Evolutionary conservation across 2,797 vertebrate species (phyloP).

Genomic region (Hydrophis major): DNA sequence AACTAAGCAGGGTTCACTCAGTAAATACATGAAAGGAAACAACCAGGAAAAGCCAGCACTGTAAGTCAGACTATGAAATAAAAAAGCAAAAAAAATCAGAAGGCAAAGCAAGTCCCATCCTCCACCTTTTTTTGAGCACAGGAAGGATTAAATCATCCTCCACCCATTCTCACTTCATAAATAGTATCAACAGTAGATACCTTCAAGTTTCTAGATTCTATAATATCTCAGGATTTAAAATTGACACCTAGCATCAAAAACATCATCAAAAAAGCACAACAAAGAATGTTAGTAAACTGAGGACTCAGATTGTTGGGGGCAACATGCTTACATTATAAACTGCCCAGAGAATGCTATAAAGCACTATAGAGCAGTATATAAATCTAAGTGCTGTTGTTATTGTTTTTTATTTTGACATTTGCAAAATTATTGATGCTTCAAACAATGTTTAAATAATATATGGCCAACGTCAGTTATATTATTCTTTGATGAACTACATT

Average conservation of each 20-base stretch:
- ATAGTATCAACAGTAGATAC: no score
- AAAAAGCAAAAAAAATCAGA: background rate
- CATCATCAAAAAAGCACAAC: no score
- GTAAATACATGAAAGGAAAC: background rate
- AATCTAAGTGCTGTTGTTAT: background rate
- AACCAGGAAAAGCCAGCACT: background rate
- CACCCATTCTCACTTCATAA: background rate
- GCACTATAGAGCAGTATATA: background rate
- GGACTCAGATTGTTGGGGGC: background rate
- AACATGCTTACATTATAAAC: background rate
- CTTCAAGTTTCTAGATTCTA: no score
- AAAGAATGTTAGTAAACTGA: background rate
- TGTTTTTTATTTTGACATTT: conserved; percentile 30
- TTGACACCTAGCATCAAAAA: no score
- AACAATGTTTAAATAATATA: conserved; percentile 40
- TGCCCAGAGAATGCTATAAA: background rate
- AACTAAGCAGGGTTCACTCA: background rate
- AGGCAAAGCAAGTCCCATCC: background rate
- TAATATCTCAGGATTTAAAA: no score
- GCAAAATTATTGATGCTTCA: background rate
- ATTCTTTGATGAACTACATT: conserved; percentile 13
- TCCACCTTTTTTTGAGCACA: background rate
- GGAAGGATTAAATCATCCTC: background rate
- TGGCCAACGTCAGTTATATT: background rate
- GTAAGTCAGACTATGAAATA: background rate